Base-by-base conservation (phyloP, 1,140 invertebrate species). In the Pogonomyrmex barbatus region DNA sequence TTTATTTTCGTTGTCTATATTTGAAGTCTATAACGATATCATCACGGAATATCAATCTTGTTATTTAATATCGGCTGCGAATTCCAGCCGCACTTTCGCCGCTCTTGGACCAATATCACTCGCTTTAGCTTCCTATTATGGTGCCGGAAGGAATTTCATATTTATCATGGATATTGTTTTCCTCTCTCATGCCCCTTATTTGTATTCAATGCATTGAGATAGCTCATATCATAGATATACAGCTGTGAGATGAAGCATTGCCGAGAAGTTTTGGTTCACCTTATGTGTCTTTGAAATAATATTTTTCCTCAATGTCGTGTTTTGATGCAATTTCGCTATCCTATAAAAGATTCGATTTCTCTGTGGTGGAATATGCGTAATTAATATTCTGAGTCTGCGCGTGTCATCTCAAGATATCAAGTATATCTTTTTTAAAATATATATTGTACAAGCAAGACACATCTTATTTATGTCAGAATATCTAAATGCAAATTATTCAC, bases 131-230 rank as follows among this genome's bases (percentile, higher is more conserved):
- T 86, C 56, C 78, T 65, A 89, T 91, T 88, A 89, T 67, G 56
- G 73, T n/a, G 65, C 47, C 56, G 70, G 71, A 24, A 81, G 77
- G 71, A 91, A 92, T 92, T 93, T 89, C 88, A 92, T 91, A 93
- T 93, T 92, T 91, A 93, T 91, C 91, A 89, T 89, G 86, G 87
- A 91, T 92, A 93, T 92, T 91, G 91, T 92, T 91, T 92, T 89
- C 87, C 89, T 71, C 75, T 73, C 75, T 65, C 60, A 3, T n/a
- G 65, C 75, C 45, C 65, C 89, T 91, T 92, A 91, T 92, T 93
- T 92, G 86, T 91, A 93, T 93, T 91, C 91, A 91, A 92, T 92
- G 91, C 90, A 87, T 90, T 56, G 71, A 77, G 79, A 90, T 88
- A 82, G 78, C 91, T 92, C 85, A 75, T 86, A 56, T 87, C 62